Percentiles rank a stretch among this genome's conserved stretches.
These are phyloP conservation scores for Anthophora plumipes DNA, from an alignment of 2,888 invertebrate species.

Conservation along the genomic window DNA sequence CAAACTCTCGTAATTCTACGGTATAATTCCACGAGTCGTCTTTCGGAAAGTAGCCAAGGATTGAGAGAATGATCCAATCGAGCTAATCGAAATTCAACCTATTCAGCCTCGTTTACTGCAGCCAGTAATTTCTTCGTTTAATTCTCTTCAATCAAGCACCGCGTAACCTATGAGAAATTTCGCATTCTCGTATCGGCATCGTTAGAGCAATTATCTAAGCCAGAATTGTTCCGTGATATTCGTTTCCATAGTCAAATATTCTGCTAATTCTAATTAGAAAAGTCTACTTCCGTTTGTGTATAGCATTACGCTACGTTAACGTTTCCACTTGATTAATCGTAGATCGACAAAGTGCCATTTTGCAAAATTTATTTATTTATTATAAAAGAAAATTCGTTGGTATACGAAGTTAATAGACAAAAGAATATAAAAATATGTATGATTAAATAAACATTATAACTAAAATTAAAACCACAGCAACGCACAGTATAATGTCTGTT, in stretches of 20 bases:
- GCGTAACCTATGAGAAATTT: background rate
- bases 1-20: background rate
- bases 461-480: too few species aligned
- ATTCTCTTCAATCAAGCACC: background rate
- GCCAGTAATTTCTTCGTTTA: background rate
- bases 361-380: too few species aligned
- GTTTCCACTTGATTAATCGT: conserved; percentile 38
- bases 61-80: background rate
- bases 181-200: conserved; percentile 1
- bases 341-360: conserved; percentile 24
- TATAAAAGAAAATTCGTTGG: too few species aligned
- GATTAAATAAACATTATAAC: too few species aligned
- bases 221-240: background rate
- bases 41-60: background rate
- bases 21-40: background rate
- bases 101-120: background rate
- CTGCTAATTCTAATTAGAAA: conserved; percentile 2
- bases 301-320: background rate
- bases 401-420: too few species aligned
- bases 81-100: background rate
- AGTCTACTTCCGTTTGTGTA: conserved; percentile 9
- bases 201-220: background rate
- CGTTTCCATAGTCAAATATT: background rate
- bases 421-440: too few species aligned
- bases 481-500: too few species aligned